phyloP scores from a whole-genome alignment of 2,888 invertebrate species.

The Lasioglossum calceatum region DNA sequence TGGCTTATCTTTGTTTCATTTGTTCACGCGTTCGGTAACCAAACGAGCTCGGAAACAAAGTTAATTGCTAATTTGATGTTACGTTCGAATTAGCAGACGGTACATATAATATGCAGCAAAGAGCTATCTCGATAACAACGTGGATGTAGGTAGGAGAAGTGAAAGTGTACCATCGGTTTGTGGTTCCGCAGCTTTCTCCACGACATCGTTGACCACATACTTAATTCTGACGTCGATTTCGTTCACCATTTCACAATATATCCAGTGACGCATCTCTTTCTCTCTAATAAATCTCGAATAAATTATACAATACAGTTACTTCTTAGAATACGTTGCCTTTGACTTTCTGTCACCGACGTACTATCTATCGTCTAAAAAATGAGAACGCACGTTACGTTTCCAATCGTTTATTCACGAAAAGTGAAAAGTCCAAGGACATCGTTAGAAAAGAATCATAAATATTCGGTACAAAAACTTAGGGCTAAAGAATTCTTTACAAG shows the following conservation, averaged over 20 bases:
- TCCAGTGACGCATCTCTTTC: conserved; percentile 27
- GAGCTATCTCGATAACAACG: conserved; percentile 71
- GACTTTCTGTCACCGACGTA: neutral
- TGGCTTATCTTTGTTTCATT: conserved; percentile 16
- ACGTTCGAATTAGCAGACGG: conserved; percentile 22
- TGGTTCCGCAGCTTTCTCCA: conserved; percentile 80
- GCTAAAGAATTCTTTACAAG: conserved; percentile 56
- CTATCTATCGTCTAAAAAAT: neutral
- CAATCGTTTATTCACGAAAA: conserved; percentile 74
- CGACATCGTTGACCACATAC: conserved; percentile 73
- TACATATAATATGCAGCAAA: conserved; percentile 41
- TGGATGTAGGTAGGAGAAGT: conserved; percentile 75
- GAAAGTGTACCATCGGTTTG: conserved; percentile 74
- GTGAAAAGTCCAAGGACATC: conserved; percentile 55
- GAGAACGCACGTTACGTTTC: conserved; percentile 12
- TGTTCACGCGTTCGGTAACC: neutral
- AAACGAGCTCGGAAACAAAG: neutral
- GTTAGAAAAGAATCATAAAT: conserved; percentile 68
- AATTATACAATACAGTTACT: neutral
- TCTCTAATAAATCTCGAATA: neutral
- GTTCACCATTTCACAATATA: conserved; percentile 57
- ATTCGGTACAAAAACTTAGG: conserved; percentile 58
- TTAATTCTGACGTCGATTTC: conserved; percentile 69
- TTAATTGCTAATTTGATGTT: conserved; percentile 14
- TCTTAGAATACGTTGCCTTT: neutral